A percentile compares a stretch with the other conserved stretches of the same genome.
phyloP scores from a whole-genome alignment of 1,140 invertebrate species.

The Pemphigus obesinymphae region DNA sequence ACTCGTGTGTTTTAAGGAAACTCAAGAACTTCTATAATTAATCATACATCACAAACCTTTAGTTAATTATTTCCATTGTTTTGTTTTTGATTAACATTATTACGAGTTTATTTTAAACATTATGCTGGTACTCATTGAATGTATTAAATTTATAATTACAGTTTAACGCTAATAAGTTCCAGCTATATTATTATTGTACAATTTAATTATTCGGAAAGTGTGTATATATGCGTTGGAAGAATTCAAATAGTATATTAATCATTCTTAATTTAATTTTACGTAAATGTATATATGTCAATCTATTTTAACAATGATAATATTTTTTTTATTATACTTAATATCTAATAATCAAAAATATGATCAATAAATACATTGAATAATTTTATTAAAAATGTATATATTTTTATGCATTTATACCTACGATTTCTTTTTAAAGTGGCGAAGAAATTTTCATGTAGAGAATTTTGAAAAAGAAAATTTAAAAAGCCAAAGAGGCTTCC shows the following conservation, averaged over 20 bases:
- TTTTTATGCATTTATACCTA: too few species aligned
- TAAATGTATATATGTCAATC: background rate
- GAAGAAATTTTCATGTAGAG: too few species aligned
- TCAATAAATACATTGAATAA: too few species aligned
- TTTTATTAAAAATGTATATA: too few species aligned
- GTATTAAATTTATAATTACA: background rate
- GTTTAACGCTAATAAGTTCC: background rate
- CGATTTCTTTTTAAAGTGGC: too few species aligned
- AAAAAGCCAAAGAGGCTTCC: too few species aligned
- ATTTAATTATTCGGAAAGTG: background rate
- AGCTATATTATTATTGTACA: background rate
- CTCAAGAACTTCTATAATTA: background rate
- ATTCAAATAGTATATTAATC: background rate
- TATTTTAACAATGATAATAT: background rate
- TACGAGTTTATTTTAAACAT: background rate
- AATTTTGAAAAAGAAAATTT: too few species aligned
- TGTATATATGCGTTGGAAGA: background rate
- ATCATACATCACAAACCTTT: background rate
- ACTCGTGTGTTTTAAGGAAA: background rate
- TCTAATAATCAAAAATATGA: too few species aligned
- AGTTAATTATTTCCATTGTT: background rate
- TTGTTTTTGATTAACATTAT: background rate
- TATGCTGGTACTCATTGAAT: constrained; percentile 5
- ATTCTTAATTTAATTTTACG: background rate
- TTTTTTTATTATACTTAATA: too few species aligned